Base-by-base conservation (phyloP, 2,113 vertebrate species). In the Protobothrops flavoviridis region DNA sequence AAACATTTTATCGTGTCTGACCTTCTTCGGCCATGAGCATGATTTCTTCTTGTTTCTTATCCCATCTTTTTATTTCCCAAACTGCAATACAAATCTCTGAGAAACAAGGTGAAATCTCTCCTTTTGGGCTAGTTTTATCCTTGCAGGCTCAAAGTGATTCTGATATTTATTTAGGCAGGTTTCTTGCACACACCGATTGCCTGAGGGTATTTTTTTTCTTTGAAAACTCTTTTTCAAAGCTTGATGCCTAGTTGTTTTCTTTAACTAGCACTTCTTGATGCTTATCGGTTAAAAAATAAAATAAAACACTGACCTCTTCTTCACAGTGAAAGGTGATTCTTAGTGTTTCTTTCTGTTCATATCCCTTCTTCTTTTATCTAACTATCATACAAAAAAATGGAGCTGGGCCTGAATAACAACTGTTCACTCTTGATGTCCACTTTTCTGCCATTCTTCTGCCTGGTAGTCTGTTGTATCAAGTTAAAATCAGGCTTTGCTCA, bases 101-200 rank as follows among this genome's bases (percentile, higher is more conserved):
- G 21, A 92, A 81, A 15, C 48, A 53, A 81, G 61, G 7, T 24
- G 26, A 91, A 92, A 53, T 74, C 55, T 64, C 86, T 86, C n/a
- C 74, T 90, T 59, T 90, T 87, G 26, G 48, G n/a, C 48, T 90
- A 48, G 52, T 93, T 93, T 93, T 61, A 87, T 69, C 56, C 81
- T 93, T 87, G 81, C n/a, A 53, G 92, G 56, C 12, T 33, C 64
- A 53, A 90, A 90, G 56, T 93, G 81, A 64, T 90, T 90, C 90
- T 86, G 89, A 90, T 90, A 87, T 93, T 93, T 90, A 93, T 90
- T 93, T 90, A 87, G 92, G 89, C 92, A 64, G 64, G 92, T 93
- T 89, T 93, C 81, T 90, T 87, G 81, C 56, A 90, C 81, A 87
- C 23, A 57, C 81, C 53, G 81, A 90, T 87, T 93, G 92, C 92